A percentile compares a stretch with the other conserved stretches of the same genome.
phyloP scores from a whole-genome alignment of 1,140 invertebrate genomes.

The Drosophila takahashii region DNA sequence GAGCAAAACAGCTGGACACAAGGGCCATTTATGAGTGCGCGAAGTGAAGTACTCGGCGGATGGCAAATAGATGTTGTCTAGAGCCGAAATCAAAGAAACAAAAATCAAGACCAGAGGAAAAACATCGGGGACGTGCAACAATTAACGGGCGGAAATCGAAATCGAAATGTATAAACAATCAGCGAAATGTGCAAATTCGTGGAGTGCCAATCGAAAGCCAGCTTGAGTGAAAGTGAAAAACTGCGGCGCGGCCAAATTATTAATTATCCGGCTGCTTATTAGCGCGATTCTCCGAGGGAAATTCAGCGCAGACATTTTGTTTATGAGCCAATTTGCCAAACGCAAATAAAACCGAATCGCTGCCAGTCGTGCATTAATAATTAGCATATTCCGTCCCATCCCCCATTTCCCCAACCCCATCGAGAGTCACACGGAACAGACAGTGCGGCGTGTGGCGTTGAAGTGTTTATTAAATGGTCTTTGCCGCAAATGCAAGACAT shows the following conservation, averaged over 20 bases:
- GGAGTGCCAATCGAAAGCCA: slow-evolving; percentile 63
- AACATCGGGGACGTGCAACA: slow-evolving; percentile 12
- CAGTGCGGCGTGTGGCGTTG: slow-evolving; percentile 61
- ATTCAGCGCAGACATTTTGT: slow-evolving; percentile 38
- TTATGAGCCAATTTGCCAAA: slow-evolving; percentile 51
- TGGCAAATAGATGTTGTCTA: slow-evolving; percentile 45
- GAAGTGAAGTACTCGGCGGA: slow-evolving; percentile 9
- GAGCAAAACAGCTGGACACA: slow-evolving; percentile 59
- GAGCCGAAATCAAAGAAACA: slow-evolving; percentile 7
- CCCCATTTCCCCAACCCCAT: neutral
- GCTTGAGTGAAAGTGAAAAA: slow-evolving; percentile 43
- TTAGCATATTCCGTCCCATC: slow-evolving; percentile 48
- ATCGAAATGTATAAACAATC: slow-evolving; percentile 56
- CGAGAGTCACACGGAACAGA: slow-evolving; percentile 27
- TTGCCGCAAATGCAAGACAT: slow-evolving; percentile 60
- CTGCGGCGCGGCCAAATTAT: slow-evolving; percentile 36
- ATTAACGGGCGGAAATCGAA: slow-evolving; percentile 65
- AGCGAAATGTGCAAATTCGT: slow-evolving; percentile 62
- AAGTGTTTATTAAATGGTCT: slow-evolving; percentile 79
- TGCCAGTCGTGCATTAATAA: slow-evolving; percentile 55
- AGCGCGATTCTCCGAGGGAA: slow-evolving; percentile 26
- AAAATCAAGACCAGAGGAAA: slow-evolving; percentile 26
- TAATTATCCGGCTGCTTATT: slow-evolving; percentile 58
- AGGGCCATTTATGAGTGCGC: slow-evolving; percentile 13
- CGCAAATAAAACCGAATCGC: slow-evolving; percentile 34